Percentiles rank a stretch among this genome's conserved stretches.
phyloP scores from a whole-genome alignment of 2,888 invertebrate genomes.

The Plagodis dolabraria region DNA sequence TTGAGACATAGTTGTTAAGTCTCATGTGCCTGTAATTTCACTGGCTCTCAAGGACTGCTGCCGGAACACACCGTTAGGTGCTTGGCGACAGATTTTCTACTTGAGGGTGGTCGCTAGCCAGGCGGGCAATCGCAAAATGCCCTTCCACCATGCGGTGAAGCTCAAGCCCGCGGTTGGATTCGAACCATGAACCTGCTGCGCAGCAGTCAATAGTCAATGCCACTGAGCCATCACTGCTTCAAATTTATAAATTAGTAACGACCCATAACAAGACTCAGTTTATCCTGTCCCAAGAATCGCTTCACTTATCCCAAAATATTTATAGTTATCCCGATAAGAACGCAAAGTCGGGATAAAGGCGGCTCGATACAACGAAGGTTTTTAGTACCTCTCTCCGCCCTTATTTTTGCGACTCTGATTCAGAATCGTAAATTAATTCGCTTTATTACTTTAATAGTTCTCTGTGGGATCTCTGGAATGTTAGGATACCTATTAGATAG shows the following conservation, averaged over 20 bases:
- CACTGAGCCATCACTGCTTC: too few relatives aligned
- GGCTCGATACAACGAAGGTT: constrained; percentile 16
- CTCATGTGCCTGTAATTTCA: too few relatives aligned
- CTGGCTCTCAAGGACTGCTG: too few relatives aligned
- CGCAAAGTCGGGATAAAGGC: constrained; percentile 26
- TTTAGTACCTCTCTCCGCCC: constrained; percentile 22
- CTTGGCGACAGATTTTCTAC: too few relatives aligned
- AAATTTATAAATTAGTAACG: background rate
- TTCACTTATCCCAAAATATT: constrained; percentile 44
- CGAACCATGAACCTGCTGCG: too few relatives aligned
- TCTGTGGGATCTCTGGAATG: constrained; percentile 18
- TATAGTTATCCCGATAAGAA: constrained; percentile 43
- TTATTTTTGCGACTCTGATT: constrained; percentile 39
- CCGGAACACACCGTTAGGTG: too few relatives aligned
- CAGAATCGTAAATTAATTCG: constrained; percentile 40
- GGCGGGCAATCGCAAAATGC: too few relatives aligned
- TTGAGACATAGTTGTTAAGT: too few relatives aligned
- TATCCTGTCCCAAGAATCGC: constrained; percentile 10
- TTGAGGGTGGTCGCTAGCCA: too few relatives aligned
- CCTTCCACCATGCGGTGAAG: too few relatives aligned
- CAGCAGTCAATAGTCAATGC: too few relatives aligned
- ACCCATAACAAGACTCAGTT: constrained; percentile 17
- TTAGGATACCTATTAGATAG: constrained; percentile 2
- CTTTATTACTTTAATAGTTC: constrained; percentile 30
- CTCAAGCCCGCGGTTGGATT: too few relatives aligned